Evolutionary conservation across 92 coral and sea anemone genomes (phyloP), one percentile per base, ranked within the genome.

Genomic region (Zoanthus solanderi): DNA sequence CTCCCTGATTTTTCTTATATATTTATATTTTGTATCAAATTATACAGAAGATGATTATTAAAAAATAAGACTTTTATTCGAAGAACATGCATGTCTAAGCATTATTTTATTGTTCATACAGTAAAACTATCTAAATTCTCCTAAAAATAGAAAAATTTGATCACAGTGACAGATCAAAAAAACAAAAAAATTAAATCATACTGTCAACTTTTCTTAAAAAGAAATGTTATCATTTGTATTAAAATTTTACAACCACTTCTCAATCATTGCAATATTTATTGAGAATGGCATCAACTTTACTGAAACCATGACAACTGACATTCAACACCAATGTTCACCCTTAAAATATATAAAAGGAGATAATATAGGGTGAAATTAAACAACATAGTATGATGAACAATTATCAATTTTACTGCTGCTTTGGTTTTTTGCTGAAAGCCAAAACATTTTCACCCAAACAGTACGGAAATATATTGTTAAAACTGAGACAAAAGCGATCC

Each of bases 311-410:
- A 53, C 65, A 37, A 79, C 50, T 42, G 9, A 50, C 9, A 50
- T 31, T 79, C 72, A 61, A 28, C 65, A 61, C 54, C 72, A 60
- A 28, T 61, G 57, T 60, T 69, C 84, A 29, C 84, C 84, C 71
- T 58, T 58, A 58, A 58, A 6, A 58, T 58, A 11, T 58, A 58
- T 13, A 5, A 58, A 58, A 11, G n/a, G n/a, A 13, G 65, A 28
- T n/a, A 76, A 42, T 12, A 54, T 44, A 28, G 12, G 10, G 23
- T 9, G 5, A 5, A 54, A 11, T 29, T 47, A 23, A 23, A 23
- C 23, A 23, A 47, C 52, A 47, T 47, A 47, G 52, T 47, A 47
- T 50, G 0, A 50, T 7, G 56, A 50, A 50, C 0, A 23, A 61
- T 15, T 17, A 63, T 63, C 17, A 63, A 23, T 58, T 58, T 63